These are phyloP conservation scores for Caradrina clavipalpis DNA, from an alignment of 2,888 invertebrate genomes.

Conservation along the genomic window DNA sequence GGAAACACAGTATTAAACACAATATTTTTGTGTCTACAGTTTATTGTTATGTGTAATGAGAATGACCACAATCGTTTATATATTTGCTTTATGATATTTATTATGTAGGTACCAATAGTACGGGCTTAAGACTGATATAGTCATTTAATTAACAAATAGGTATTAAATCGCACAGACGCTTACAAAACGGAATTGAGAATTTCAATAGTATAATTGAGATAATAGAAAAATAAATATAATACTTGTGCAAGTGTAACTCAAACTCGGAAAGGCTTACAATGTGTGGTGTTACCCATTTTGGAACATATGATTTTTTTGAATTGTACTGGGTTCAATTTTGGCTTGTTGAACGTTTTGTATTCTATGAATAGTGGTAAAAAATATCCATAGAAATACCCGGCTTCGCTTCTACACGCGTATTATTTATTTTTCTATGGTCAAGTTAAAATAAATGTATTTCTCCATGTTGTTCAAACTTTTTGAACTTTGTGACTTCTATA, in stretches of 20 bases:
- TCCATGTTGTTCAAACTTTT: conserved; percentile 46
- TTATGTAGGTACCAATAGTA: conserved; percentile 35
- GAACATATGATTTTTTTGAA: no score
- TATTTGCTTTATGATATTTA: conserved; percentile 46
- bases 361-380: neutral
- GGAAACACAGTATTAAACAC: conserved; percentile 6
- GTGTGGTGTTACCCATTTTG: neutral
- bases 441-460: conserved; percentile 14
- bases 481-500: conserved; percentile 30
- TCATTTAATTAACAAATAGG: conserved; percentile 51
- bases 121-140: conserved; percentile 62
- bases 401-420: neutral
- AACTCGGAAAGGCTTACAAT: neutral
- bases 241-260: conserved; percentile 9
- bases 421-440: conserved; percentile 10
- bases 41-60: neutral
- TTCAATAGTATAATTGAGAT: conserved; percentile 25
- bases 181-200: conserved; percentile 56
- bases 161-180: conserved; percentile 43
- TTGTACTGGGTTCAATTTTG: neutral
- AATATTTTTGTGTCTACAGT: conserved; percentile 11
- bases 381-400: neutral
- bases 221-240: neutral
- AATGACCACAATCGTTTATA: conserved; percentile 12
- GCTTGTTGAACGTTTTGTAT: neutral